Conservation (phyloP, 64 coral and sea anemone species). For the Montipora capricornis region DNA sequence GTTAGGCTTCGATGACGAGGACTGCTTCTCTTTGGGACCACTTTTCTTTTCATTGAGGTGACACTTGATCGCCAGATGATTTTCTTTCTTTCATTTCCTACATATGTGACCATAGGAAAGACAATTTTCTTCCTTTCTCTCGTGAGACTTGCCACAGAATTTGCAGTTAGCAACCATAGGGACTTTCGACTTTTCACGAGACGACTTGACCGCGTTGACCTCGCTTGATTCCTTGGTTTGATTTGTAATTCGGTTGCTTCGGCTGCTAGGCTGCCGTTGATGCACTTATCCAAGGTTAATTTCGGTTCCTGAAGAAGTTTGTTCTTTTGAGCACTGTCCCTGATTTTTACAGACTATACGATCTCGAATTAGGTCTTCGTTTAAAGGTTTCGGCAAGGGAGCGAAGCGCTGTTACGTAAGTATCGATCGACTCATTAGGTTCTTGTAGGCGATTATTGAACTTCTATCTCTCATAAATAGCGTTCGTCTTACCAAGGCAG, state of each 20-base stretch:
- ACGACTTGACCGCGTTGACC: not conserved
- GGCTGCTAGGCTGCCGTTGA: not conserved
- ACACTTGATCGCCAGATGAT: too few relatives aligned
- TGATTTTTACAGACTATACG: conserved; percentile 23
- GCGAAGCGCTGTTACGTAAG: conserved; percentile 29
- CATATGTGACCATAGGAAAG: too few relatives aligned
- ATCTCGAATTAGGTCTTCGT: conserved; percentile 45
- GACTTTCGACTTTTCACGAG: not conserved
- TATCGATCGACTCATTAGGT: not conserved
- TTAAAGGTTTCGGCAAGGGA: conserved; percentile 6
- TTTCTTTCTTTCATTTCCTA: too few relatives aligned
- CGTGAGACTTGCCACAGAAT: not conserved
- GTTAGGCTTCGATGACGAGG: too few relatives aligned
- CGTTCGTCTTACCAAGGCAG: not conserved
- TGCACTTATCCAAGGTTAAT: not conserved
- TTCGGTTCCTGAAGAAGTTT: conserved; percentile 16
- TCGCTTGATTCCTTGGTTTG: not conserved
- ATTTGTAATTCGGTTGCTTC: too few relatives aligned
- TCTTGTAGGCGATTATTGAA: not conserved
- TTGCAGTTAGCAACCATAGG: not conserved
- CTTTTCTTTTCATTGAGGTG: too few relatives aligned
- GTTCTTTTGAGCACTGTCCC: not conserved
- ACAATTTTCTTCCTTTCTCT: not conserved
- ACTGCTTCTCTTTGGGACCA: too few relatives aligned
- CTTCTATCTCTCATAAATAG: not conserved